Conservation (phyloP, 2,888 invertebrate genomes). For the Agelastica alni region DNA sequence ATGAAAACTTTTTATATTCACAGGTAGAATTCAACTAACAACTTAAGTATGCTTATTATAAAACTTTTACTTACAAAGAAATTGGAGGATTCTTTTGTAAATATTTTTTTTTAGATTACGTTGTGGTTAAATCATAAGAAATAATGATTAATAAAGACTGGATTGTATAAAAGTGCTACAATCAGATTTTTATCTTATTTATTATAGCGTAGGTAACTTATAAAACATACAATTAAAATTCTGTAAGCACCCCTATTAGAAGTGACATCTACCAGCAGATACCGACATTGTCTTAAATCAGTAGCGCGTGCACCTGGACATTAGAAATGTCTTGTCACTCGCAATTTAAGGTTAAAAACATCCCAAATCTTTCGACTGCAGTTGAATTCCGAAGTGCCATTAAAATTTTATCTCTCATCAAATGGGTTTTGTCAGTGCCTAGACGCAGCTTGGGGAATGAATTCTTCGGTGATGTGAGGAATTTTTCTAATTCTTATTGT, state of each 20-base stretch:
- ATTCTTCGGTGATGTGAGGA: too few species aligned
- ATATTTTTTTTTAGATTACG: too few species aligned
- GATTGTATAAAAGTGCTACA: neutral
- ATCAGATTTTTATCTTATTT: neutral
- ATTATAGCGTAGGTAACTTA: neutral
- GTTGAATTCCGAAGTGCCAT: slow-evolving; percentile 1
- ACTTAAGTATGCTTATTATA: too few species aligned
- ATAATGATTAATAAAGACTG: too few species aligned
- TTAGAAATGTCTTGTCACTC: slow-evolving; percentile 9
- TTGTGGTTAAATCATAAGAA: too few species aligned
- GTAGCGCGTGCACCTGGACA: slow-evolving; percentile 3
- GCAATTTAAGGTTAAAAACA: slow-evolving; percentile 6
- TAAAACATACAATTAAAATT: neutral
- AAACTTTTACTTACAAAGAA: too few species aligned
- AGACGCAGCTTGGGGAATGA: too few species aligned
- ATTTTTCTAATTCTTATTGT: too few species aligned
- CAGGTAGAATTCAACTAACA: too few species aligned
- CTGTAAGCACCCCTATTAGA: neutral
- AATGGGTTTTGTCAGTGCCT: slow-evolving; percentile 4
- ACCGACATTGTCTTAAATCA: neutral
- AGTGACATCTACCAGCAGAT: neutral
- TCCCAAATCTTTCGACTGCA: neutral
- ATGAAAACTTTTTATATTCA: too few species aligned
- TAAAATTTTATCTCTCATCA: slow-evolving; percentile 6
- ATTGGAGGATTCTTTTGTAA: too few species aligned